Conservation (phyloP, 2,888 invertebrate genomes). For the Spialia ferax region DNA sequence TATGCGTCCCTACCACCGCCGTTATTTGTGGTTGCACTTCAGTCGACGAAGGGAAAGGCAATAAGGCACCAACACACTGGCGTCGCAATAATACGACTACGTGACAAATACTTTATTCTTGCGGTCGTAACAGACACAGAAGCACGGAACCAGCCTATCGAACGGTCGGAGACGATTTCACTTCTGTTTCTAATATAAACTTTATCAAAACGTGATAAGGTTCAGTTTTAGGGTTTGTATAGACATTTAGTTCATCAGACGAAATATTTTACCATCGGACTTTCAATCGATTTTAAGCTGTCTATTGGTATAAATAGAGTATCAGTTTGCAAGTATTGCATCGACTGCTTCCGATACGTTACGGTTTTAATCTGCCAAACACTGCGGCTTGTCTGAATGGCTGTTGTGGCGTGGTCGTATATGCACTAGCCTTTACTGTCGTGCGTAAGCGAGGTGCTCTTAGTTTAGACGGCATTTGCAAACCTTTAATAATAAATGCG, state of each 20-base stretch:
- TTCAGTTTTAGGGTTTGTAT: constrained; percentile 7
- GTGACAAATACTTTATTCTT: constrained; percentile 62
- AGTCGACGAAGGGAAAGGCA: constrained; percentile 58
- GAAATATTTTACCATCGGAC: constrained; percentile 48
- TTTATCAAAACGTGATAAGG: constrained; percentile 11
- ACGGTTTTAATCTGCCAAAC: constrained; percentile 28
- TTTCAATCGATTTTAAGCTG: constrained; percentile 9
- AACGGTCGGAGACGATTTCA: constrained; percentile 28
- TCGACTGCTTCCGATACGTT: not conserved
- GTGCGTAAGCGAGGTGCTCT: constrained; percentile 58
- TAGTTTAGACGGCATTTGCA: constrained; percentile 65
- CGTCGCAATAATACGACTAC: constrained; percentile 56
- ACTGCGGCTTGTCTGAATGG: constrained; percentile 38
- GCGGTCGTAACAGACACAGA: constrained; percentile 50
- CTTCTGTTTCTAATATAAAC: constrained; percentile 43
- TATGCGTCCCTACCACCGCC: constrained; percentile 66
- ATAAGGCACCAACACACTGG: constrained; percentile 65
- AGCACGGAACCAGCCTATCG: constrained; percentile 33
- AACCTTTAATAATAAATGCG: constrained; percentile 77
- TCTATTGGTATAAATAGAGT: constrained; percentile 19
- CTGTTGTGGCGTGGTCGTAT: constrained; percentile 45
- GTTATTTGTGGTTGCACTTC: constrained; percentile 78
- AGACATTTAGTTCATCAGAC: not conserved
- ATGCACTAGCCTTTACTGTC: constrained; percentile 57
- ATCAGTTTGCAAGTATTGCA: not conserved